A percentile compares a stretch with the other conserved stretches of the same genome.
Conservation (phyloP, 1,140 invertebrate species). For the Lineus longissimus region DNA sequence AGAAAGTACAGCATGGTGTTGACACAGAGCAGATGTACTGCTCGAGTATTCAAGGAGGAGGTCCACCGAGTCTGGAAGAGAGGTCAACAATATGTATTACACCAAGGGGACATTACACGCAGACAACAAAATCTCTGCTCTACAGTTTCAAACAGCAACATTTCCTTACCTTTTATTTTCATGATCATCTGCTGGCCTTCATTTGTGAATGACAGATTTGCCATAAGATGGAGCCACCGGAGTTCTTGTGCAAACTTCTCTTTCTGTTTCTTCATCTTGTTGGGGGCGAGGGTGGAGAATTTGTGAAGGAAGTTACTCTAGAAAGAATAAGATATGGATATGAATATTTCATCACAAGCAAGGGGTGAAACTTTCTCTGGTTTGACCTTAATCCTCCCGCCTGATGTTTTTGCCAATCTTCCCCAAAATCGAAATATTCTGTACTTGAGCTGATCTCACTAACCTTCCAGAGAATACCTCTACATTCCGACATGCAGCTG, state of each 20-base stretch:
- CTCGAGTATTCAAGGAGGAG: slow-evolving; percentile 43
- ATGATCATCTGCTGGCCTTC: slow-evolving; percentile 52
- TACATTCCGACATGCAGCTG: slow-evolving; percentile 40
- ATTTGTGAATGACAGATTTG: slow-evolving; percentile 46
- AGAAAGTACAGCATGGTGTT: slow-evolving; percentile 36
- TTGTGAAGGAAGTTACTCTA: slow-evolving; percentile 48
- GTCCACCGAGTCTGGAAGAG: slow-evolving; percentile 33
- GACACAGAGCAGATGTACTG: slow-evolving; percentile 22
- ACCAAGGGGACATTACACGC: slow-evolving; percentile 1
- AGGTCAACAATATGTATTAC: slow-evolving; percentile 7
- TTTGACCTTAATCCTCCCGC: neutral
- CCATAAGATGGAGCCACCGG: slow-evolving; percentile 44
- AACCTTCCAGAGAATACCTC: slow-evolving; percentile 50
- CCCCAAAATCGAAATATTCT: too few relatives aligned
- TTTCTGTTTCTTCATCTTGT: slow-evolving; percentile 31
- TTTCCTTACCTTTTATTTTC: slow-evolving; percentile 44
- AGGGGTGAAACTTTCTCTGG: neutral
- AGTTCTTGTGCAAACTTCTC: slow-evolving; percentile 31
- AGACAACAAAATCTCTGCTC: too few relatives aligned
- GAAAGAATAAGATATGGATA: slow-evolving; percentile 7
- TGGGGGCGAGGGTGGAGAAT: slow-evolving; percentile 42
- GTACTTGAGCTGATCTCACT: slow-evolving; percentile 7
- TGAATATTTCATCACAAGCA: neutral
- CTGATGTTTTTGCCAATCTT: neutral
- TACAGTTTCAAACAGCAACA: too few relatives aligned